These are phyloP conservation scores for Tinea pellionella DNA, from an alignment of 2,888 invertebrate genomes.

Conservation along the genomic window DNA sequence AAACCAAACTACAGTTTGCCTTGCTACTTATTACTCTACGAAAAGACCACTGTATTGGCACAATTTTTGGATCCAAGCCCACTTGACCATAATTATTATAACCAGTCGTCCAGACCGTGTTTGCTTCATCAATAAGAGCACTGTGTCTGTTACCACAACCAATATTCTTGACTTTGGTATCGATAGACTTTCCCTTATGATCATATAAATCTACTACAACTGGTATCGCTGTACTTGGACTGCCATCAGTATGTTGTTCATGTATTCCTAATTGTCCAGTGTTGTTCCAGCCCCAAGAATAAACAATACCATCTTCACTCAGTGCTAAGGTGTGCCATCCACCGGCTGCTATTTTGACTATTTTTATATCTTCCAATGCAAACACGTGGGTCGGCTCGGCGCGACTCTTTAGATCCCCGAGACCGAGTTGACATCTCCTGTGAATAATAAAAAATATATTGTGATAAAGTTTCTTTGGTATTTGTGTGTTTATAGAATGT, in stretches of 20 bases:
- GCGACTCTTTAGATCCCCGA: slow-evolving; percentile 74
- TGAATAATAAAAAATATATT: slow-evolving; percentile 24
- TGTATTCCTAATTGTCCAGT: slow-evolving; percentile 84
- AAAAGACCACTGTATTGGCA: slow-evolving; percentile 34
- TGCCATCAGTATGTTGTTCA: slow-evolving; percentile 27
- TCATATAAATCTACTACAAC: slow-evolving; percentile 46
- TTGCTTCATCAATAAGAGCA: slow-evolving; percentile 74
- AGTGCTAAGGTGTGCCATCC: slow-evolving; percentile 90
- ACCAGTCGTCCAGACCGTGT: slow-evolving; percentile 79
- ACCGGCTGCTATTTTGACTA: slow-evolving; percentile 78
- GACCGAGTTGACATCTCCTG: slow-evolving; percentile 90
- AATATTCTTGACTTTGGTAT: slow-evolving; percentile 68
- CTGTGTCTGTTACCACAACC: slow-evolving; percentile 85
- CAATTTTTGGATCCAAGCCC: slow-evolving; percentile 45
- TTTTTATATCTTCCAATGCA: slow-evolving; percentile 80
- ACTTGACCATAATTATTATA: slow-evolving; percentile 88
- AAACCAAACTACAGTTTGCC: slow-evolving; percentile 27
- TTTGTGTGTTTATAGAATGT: background rate
- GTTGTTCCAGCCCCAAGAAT: slow-evolving; percentile 93
- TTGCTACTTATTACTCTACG: slow-evolving; percentile 33
- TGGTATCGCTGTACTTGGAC: slow-evolving; percentile 36
- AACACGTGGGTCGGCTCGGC: slow-evolving; percentile 75
- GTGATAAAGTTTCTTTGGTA: background rate
- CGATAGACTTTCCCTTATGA: slow-evolving; percentile 47
- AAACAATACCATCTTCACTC: slow-evolving; percentile 84